Conservation (phyloP, 2,797 vertebrate species). For the Picus viridis region DNA sequence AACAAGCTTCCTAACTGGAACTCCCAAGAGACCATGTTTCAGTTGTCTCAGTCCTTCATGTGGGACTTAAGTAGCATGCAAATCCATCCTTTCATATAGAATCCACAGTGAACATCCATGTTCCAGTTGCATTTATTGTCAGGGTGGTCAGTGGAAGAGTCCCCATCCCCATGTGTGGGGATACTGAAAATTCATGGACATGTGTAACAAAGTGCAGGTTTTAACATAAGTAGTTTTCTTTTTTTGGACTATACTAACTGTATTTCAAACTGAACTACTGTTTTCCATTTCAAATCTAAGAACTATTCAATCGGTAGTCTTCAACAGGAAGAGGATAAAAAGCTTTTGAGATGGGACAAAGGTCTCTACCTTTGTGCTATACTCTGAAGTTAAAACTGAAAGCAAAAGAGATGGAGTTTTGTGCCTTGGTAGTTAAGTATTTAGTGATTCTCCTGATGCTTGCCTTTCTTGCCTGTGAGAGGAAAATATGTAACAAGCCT, state of each 20-base stretch:
- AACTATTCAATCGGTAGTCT: neutral
- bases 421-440: conserved; percentile 27
- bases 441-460: neutral
- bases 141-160: neutral
- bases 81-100: neutral
- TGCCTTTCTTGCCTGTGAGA: neutral
- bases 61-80: neutral
- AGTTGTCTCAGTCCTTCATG: neutral
- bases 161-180: neutral
- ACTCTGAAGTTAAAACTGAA: neutral
- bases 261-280: neutral
- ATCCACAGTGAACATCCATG: neutral
- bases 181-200: neutral
- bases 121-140: neutral
- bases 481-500: neutral
- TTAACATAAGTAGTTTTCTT: neutral
- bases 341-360: neutral
- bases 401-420: neutral
- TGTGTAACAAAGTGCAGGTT: neutral
- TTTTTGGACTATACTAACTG: neutral
- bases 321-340: neutral
- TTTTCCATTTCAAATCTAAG: neutral
- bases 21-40: neutral
- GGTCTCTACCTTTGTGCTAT: neutral
- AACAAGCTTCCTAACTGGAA: neutral